These are phyloP conservation scores for Montifringilla adamsi DNA, from an alignment of 2,113 vertebrate species.

Conservation along the genomic window DNA sequence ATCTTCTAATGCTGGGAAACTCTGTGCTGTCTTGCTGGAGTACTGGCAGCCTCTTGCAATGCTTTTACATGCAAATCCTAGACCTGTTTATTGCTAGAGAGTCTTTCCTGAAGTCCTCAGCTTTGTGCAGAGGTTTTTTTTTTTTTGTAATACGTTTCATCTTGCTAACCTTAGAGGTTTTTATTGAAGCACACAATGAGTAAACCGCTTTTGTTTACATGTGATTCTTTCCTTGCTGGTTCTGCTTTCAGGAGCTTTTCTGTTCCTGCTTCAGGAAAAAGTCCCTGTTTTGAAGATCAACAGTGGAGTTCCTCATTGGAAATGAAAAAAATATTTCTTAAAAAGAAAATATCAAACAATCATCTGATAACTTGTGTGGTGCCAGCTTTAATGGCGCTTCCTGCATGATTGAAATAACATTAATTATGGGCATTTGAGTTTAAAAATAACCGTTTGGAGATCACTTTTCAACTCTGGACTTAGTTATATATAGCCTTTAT, in stretches of 20 bases:
- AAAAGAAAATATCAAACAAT: neutral
- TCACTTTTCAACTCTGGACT: neutral
- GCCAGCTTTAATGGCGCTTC: neutral
- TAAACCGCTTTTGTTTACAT: neutral
- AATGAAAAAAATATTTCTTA: neutral
- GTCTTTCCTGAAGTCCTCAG: neutral
- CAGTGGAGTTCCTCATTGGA: neutral
- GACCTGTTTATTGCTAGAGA: neutral
- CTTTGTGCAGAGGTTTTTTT: neutral
- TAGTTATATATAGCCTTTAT: neutral
- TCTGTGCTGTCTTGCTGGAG: neutral
- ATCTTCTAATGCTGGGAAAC: neutral
- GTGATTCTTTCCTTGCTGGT: neutral
- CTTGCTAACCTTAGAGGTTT: neutral
- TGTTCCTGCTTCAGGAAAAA: neutral
- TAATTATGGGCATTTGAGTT: neutral
- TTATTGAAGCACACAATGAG: neutral
- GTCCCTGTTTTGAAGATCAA: neutral
- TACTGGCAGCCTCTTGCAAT: neutral
- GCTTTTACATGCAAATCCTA: neutral
- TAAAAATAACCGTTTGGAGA: neutral
- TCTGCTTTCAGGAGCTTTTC: neutral
- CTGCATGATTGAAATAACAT: neutral
- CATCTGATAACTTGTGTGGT: neutral
- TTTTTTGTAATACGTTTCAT: neutral